These are phyloP conservation scores for Synergus laeviventris DNA, from an alignment of 2,888 invertebrate genomes.

Conservation along the genomic window DNA sequence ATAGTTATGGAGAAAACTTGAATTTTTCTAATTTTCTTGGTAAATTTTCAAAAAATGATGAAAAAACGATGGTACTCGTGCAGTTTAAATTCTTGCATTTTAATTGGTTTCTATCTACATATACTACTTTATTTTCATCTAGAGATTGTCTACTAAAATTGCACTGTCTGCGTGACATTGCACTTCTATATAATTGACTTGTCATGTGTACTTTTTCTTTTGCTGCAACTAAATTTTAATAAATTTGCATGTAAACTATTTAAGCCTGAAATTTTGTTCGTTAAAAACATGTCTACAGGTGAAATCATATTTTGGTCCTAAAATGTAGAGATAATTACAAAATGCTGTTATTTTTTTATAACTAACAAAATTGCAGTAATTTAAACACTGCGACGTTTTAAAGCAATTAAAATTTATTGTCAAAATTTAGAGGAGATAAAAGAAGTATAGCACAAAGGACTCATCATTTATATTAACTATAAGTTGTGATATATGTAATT, in stretches of 20 bases:
- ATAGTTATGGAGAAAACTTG: too few species aligned
- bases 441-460: too few species aligned
- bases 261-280: neutral
- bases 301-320: neutral
- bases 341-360: neutral
- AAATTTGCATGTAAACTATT: constrained; percentile 4
- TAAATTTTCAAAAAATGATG: neutral
- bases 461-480: too few species aligned
- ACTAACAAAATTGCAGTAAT: neutral
- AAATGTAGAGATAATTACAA: neutral
- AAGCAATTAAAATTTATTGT: neutral
- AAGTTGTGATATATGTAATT: neutral
- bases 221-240: constrained; percentile 12
- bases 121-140: neutral
- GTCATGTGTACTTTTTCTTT: neutral
- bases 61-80: neutral
- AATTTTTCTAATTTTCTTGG: too few species aligned
- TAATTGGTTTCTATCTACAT: neutral
- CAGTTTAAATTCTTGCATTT: too few species aligned
- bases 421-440: neutral
- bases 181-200: neutral
- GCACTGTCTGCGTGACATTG: constrained; percentile 1
- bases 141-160: neutral
- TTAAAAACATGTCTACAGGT: neutral
- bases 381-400: neutral